These are phyloP conservation scores for Poicephalus meyeri DNA, from an alignment of 2,113 vertebrate species.

Conservation along the genomic window DNA sequence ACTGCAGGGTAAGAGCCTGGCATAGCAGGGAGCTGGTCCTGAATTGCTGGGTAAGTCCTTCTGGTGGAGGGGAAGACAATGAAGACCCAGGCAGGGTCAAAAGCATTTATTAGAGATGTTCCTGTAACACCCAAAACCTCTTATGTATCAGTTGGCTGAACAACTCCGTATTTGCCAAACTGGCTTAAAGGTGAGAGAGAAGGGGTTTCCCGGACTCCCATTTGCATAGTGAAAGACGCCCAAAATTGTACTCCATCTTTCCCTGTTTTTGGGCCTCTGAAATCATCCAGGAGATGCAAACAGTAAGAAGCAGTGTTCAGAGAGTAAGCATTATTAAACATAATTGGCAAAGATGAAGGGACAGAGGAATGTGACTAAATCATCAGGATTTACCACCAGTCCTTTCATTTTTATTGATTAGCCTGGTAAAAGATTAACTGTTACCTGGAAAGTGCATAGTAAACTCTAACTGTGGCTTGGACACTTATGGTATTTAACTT, in stretches of 20 bases:
- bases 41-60: neutral
- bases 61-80: neutral
- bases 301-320: neutral
- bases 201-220: neutral
- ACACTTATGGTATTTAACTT: neutral
- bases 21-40: neutral
- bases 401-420: too few relatives aligned
- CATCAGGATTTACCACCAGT: neutral
- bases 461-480: neutral
- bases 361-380: neutral
- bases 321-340: neutral
- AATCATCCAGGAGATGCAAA: neutral
- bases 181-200: neutral
- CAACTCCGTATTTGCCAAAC: neutral
- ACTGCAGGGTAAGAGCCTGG: neutral
- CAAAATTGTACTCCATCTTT: neutral
- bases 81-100: neutral
- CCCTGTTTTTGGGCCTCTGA: neutral
- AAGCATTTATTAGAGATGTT: neutral
- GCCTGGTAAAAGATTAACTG: neutral
- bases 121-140: neutral
- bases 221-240: neutral
- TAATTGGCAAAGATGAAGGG: neutral
- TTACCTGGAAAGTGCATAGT: neutral
- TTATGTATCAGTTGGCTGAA: neutral